Conservation (phyloP, 53 echinoderm and acorn worm species). For the Echinarachnius parma region DNA sequence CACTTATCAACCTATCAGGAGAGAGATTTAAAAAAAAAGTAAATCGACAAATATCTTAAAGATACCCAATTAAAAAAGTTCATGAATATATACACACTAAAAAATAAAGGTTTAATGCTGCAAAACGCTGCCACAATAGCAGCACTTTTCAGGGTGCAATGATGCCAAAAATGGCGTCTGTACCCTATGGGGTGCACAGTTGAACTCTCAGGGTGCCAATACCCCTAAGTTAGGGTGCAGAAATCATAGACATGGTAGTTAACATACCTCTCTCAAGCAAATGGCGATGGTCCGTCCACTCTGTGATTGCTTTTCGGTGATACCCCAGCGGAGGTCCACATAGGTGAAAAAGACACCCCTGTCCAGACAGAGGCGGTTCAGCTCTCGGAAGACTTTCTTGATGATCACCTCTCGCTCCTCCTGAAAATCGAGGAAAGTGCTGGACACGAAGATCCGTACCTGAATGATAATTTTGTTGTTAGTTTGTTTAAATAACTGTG, state of each 20-base stretch:
- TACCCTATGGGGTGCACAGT: too few relatives aligned
- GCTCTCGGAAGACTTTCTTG: slow-evolving; percentile 75
- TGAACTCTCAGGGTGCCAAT: too few relatives aligned
- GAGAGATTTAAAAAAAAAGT: background rate
- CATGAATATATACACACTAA: too few relatives aligned
- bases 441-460: slow-evolving; percentile 78
- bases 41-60: too few relatives aligned
- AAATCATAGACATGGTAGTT: background rate
- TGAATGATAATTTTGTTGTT: too few relatives aligned
- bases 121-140: too few relatives aligned
- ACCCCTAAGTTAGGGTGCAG: too few relatives aligned
- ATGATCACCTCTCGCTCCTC: slow-evolving; percentile 78
- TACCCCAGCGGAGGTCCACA: slow-evolving; percentile 81
- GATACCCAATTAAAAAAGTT: too few relatives aligned
- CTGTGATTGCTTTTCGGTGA: slow-evolving; percentile 59
- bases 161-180: too few relatives aligned
- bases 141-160: too few relatives aligned
- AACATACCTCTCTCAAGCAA: slow-evolving; percentile 65
- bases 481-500: too few relatives aligned
- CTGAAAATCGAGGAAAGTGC: slow-evolving; percentile 73
- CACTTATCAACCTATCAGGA: slow-evolving; percentile 52
- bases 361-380: slow-evolving; percentile 73
- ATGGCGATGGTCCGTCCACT: slow-evolving; percentile 68
- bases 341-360: slow-evolving; percentile 77
- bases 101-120: too few relatives aligned